Percentiles rank a stretch among this genome's conserved stretches.
Evolutionary conservation across 2,797 vertebrate species (phyloP).

Genomic region (Epinephelus coioides): DNA sequence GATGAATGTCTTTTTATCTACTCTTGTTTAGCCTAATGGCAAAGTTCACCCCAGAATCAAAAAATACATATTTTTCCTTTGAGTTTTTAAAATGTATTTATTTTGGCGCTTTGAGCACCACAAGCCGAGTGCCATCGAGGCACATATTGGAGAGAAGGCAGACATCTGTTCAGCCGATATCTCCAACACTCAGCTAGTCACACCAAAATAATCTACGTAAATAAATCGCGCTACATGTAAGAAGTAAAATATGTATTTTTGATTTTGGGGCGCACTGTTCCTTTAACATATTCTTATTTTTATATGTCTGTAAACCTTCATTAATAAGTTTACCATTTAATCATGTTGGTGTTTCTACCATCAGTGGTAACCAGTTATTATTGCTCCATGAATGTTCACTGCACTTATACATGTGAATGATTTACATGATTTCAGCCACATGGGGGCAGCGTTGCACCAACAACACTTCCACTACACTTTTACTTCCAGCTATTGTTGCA

Average conservation of each 20-base stretch:
- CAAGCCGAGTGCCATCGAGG: too few relatives aligned
- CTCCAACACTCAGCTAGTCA: too few relatives aligned
- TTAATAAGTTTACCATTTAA: neutral
- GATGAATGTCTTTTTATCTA: slow-evolving; percentile 14
- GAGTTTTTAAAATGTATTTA: too few relatives aligned
- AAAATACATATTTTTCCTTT: too few relatives aligned
- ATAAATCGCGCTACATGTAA: too few relatives aligned
- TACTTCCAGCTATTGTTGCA: neutral
- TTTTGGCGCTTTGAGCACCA: too few relatives aligned
- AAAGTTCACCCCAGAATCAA: too few relatives aligned
- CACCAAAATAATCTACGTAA: too few relatives aligned
- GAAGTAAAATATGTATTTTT: too few relatives aligned
- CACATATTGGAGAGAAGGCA: too few relatives aligned
- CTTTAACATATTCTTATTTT: slow-evolving; percentile 4
- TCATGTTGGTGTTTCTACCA: neutral
- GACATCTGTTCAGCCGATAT: too few relatives aligned
- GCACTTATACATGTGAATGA: neutral
- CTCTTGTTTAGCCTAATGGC: neutral
- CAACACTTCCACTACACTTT: neutral
- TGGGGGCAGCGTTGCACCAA: slow-evolving; percentile 30
- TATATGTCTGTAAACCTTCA: neutral
- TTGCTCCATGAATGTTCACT: neutral
- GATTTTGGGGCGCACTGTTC: neutral
- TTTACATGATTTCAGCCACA: slow-evolving; percentile 30
- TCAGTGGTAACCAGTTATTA: neutral